Conservation (phyloP, 1,140 invertebrate genomes). For the Drosophila sturtevanti region DNA sequence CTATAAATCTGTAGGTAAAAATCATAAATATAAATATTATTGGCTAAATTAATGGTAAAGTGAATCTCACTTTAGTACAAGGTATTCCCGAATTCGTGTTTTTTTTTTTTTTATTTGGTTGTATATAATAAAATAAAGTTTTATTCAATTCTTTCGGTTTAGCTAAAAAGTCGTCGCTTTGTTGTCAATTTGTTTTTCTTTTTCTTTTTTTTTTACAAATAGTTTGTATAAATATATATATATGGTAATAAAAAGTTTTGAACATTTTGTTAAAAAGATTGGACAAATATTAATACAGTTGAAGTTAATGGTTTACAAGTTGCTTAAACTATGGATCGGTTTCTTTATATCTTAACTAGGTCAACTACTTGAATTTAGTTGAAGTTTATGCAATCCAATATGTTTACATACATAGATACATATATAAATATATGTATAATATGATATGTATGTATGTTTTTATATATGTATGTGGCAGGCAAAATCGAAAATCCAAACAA, state of each 20-base stretch:
- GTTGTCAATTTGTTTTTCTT: neutral
- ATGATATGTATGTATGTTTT: neutral
- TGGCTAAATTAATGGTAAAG: too few species aligned
- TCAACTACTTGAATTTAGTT: constrained; percentile 62
- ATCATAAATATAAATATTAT: too few species aligned
- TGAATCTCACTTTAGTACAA: too few species aligned
- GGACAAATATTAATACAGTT: constrained; percentile 30
- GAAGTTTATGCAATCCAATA: constrained; percentile 76
- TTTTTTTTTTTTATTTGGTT: too few species aligned
- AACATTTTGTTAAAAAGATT: constrained; percentile 26
- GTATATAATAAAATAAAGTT: constrained; percentile 68
- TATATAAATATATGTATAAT: neutral
- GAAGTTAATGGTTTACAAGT: constrained; percentile 14
- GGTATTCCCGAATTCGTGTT: too few species aligned
- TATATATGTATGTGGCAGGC: constrained; percentile 13
- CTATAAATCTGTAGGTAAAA: too few species aligned
- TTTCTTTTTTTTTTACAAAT: neutral
- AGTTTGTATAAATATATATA: neutral
- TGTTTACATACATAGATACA: neutral
- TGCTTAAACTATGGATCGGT: constrained; percentile 4
- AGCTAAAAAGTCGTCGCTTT: constrained; percentile 47
- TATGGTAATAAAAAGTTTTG: constrained; percentile 16
- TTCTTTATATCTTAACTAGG: constrained; percentile 38
- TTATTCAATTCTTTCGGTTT: constrained; percentile 65
- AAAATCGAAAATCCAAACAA: constrained; percentile 33